Conservation (phyloP, 2,797 vertebrate species). For the Lacerta viridis region DNA sequence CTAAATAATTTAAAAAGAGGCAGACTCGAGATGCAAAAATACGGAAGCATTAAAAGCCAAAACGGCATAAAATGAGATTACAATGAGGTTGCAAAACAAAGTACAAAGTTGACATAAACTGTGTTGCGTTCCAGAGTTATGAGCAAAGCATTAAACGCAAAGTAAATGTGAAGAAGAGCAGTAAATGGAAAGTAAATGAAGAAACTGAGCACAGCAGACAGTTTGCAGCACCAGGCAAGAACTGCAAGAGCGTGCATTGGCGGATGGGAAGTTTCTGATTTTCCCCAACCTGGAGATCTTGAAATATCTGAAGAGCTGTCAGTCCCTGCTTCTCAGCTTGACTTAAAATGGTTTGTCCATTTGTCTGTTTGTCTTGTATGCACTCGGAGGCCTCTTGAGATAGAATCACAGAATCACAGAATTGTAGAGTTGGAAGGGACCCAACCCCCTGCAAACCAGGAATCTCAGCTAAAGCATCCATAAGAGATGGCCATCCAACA, state of each 20-base stretch:
- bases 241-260: neutral
- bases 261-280: too few species aligned
- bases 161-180: slow-evolving; percentile 14
- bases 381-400: too few species aligned
- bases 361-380: too few species aligned
- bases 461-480: too few species aligned
- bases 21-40: slow-evolving; percentile 8
- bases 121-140: neutral
- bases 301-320: too few species aligned
- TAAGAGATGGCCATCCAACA: too few species aligned
- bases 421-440: too few species aligned
- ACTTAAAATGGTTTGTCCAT: too few species aligned
- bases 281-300: too few species aligned
- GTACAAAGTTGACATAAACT: neutral
- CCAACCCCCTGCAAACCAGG: too few species aligned
- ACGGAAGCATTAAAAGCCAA: neutral
- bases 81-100: slow-evolving; percentile 28
- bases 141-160: slow-evolving; percentile 8
- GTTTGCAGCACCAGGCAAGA: neutral
- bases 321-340: too few species aligned
- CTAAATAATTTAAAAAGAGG: slow-evolving; percentile 22
- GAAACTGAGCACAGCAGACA: neutral
- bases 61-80: neutral
- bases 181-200: slow-evolving; percentile 19
- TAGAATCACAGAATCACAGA: too few species aligned